Evolutionary conservation across 2,797 vertebrate species (phyloP).

Genomic region (Neostethus bicornis): DNA sequence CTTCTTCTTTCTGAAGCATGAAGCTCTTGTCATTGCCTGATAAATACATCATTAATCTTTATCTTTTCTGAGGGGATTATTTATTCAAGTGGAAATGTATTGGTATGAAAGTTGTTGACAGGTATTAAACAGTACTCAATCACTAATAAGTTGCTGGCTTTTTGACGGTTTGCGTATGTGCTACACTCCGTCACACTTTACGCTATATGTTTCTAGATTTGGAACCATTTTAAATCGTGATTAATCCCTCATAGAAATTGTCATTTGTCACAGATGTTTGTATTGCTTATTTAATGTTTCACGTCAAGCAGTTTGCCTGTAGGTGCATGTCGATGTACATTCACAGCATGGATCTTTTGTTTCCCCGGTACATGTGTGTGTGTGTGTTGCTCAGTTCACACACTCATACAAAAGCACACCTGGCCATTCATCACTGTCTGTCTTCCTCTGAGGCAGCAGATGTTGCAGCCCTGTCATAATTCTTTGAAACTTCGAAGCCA

Average conservation of each 20-base stretch:
- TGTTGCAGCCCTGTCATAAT: slow-evolving; percentile 80
- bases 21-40: slow-evolving; percentile 54
- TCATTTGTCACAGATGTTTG: slow-evolving; percentile 48
- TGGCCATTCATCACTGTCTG: slow-evolving; percentile 81
- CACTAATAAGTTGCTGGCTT: slow-evolving; percentile 34
- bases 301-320: slow-evolving; percentile 24
- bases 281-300: slow-evolving; percentile 53
- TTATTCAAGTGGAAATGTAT: slow-evolving; percentile 60
- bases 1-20: slow-evolving; percentile 39
- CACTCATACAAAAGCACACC: slow-evolving; percentile 65
- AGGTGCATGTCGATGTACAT: slow-evolving; percentile 13
- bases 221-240: slow-evolving; percentile 17
- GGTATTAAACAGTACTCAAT: slow-evolving; percentile 54
- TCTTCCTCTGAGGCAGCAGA: slow-evolving; percentile 74
- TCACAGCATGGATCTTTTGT: slow-evolving; percentile 31
- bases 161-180: slow-evolving; percentile 25
- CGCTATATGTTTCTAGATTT: slow-evolving; percentile 14
- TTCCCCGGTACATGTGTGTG: slow-evolving; percentile 29
- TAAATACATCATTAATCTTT: slow-evolving; percentile 72
- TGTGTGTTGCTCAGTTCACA: slow-evolving; percentile 8
- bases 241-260: slow-evolving; percentile 41
- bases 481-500: slow-evolving; percentile 78
- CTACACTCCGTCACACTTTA: slow-evolving; percentile 3
- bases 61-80: slow-evolving; percentile 57
- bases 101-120: slow-evolving; percentile 50